A percentile compares a stretch with the other conserved stretches of the same genome.
phyloP scores from a whole-genome alignment of 2,113 vertebrate genomes.

The Aegithalos caudatus region DNA sequence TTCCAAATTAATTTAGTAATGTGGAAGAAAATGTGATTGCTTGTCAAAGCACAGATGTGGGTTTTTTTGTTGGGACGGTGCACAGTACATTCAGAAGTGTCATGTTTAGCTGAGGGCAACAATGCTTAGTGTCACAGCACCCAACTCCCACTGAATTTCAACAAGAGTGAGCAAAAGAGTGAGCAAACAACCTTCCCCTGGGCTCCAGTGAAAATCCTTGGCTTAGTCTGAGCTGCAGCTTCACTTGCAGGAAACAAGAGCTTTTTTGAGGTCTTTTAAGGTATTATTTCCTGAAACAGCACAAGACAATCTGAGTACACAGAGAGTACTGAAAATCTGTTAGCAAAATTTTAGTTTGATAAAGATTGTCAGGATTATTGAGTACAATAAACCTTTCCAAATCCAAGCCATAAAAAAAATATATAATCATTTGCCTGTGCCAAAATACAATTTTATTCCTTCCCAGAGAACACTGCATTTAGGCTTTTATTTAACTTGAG shows the following conservation, averaged over 20 bases:
- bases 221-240: not conserved
- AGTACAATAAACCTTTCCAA: not conserved
- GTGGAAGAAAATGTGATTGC: slow-evolving; percentile 7
- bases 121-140: slow-evolving; percentile 20
- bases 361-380: not conserved
- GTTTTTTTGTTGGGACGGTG: not conserved
- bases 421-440: not conserved
- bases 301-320: not conserved
- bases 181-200: slow-evolving; percentile 51
- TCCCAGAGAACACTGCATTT: slow-evolving; percentile 8
- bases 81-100: not conserved
- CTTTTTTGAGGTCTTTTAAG: not conserved
- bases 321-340: not conserved
- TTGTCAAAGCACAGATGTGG: slow-evolving; percentile 13
- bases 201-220: slow-evolving; percentile 24
- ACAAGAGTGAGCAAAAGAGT: slow-evolving; percentile 20
- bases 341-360: not conserved
- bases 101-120: slow-evolving; percentile 43
- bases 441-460: slow-evolving; percentile 47
- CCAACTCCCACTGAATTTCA: slow-evolving; percentile 46
- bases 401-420: not conserved
- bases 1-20: not conserved
- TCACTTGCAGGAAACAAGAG: not conserved
- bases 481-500: slow-evolving; percentile 14
- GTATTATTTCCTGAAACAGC: not conserved